Base-by-base conservation (phyloP, 1,140 invertebrate species). In the Acromyrmex charruanus region DNA sequence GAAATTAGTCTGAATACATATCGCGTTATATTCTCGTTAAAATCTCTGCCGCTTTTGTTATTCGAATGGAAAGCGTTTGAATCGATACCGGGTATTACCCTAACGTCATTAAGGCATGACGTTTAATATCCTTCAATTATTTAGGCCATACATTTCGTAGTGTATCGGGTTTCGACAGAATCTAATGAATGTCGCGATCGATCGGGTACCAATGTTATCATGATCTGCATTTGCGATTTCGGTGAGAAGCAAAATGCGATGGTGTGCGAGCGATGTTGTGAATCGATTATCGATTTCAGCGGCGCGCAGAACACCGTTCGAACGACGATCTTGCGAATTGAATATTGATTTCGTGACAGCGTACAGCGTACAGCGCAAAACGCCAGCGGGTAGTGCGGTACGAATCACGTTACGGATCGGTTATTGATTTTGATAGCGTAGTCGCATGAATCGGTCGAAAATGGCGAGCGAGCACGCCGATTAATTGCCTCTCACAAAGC, bases 251-350 rank as follows among this genome's bases (percentile, higher is more conserved):
- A 49, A 82, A 74, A 74, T 31, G 39, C 21, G 16, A 6, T 18
- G 14, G 7, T 51, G 39, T 69, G 72, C 58, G 55, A 89, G 77
- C 59, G 89, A 89, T 87, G 85, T 84, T 74, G 79, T 85, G 88
- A 84, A 89, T 89, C 72, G 85, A 87, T 90, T 89, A 90, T 90
- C 89, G 89, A 89, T 90, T 31, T 31, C 28, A 31, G 31, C 39
- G 25, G 59, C 68, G 53, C 39, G 53, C 39, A 2, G 49, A 28
- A 71, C 66, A 44, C 5, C 31, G 51, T 35, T 81, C 66, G 53
- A 31, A 77, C 71, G 89, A 79, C 82, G 89, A 90, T 90, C 88
- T 79, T 61, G 85, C 85, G 88, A 89, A 90, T 89, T 74, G 88
- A 87, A 87, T 84, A 89, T 90, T 90, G 89, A 90, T 90, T 87